phyloP scores from a whole-genome alignment of 2,797 vertebrate genomes.

The Urosaurus nigricauda region DNA sequence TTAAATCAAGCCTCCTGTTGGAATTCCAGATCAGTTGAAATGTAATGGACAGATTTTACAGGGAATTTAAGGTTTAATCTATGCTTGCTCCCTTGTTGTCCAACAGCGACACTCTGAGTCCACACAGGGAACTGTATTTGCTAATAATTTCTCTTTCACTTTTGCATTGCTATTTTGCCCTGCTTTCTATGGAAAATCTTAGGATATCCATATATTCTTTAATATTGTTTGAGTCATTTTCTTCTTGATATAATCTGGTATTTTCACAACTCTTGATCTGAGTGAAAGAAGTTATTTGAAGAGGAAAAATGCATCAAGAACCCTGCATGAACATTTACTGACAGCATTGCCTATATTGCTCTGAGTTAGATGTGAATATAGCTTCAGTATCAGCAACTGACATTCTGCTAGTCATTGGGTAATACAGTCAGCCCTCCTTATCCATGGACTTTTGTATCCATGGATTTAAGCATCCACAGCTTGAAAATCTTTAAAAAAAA shows the following conservation, averaged over 20 bases:
- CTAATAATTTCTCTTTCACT: background rate
- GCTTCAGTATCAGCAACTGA: background rate
- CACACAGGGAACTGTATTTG: slow-evolving; percentile 1
- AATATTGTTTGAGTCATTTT: background rate
- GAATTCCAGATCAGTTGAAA: background rate
- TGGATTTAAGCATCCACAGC: too few species aligned
- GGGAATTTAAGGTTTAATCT: background rate
- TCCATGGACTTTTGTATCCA: too few species aligned
- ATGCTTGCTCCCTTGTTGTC: slow-evolving; percentile 11
- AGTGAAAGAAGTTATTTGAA: too few species aligned
- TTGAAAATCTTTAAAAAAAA: too few species aligned
- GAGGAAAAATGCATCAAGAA: background rate
- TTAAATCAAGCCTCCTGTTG: background rate
- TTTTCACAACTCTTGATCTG: background rate
- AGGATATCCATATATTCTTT: background rate
- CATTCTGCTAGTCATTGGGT: background rate
- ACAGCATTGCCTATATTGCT: background rate
- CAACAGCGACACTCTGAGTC: slow-evolving; percentile 31
- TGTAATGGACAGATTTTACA: background rate
- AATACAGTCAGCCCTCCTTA: too few species aligned
- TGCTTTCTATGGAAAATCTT: background rate
- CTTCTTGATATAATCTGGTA: background rate
- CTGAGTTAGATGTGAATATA: too few species aligned
- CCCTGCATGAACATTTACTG: too few species aligned
- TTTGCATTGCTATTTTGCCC: background rate